Conservation (phyloP, 2,113 vertebrate species). For the Tretioscincus oriximinensis region DNA sequence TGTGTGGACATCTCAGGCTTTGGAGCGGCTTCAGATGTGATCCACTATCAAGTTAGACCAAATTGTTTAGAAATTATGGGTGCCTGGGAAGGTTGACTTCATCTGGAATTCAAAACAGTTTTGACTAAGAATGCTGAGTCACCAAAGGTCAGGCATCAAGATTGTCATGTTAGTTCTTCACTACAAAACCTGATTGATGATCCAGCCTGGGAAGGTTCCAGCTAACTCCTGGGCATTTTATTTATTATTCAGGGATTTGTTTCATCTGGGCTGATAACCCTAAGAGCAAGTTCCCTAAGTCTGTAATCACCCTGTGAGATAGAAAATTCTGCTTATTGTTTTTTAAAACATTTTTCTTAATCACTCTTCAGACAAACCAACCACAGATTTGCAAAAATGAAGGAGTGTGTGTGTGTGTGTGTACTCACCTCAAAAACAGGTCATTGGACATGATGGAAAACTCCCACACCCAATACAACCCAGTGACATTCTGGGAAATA, state of each 20-base stretch:
- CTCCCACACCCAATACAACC: too few relatives aligned
- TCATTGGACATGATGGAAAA: too few relatives aligned
- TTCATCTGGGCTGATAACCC: neutral
- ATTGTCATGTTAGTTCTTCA: neutral
- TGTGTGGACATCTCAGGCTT: neutral
- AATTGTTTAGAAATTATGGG: neutral
- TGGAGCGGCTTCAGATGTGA: neutral
- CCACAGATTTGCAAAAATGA: too few relatives aligned
- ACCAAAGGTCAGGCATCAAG: neutral
- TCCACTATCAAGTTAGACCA: neutral
- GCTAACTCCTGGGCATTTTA: conserved; percentile 19
- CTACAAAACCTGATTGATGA: conserved; percentile 33
- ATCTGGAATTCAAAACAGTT: neutral
- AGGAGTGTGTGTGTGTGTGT: too few relatives aligned
- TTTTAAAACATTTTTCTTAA: too few relatives aligned
- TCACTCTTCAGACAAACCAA: too few relatives aligned
- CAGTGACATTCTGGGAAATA: too few relatives aligned
- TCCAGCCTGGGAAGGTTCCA: neutral
- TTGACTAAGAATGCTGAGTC: neutral
- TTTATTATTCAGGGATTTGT: neutral
- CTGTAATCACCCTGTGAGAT: neutral
- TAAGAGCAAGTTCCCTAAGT: neutral
- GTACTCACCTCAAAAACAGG: too few relatives aligned
- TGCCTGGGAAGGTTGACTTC: neutral
- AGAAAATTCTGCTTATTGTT: too few relatives aligned